These are phyloP conservation scores for Bombus superbus DNA, from an alignment of 1,140 invertebrate species.

Conservation along the genomic window DNA sequence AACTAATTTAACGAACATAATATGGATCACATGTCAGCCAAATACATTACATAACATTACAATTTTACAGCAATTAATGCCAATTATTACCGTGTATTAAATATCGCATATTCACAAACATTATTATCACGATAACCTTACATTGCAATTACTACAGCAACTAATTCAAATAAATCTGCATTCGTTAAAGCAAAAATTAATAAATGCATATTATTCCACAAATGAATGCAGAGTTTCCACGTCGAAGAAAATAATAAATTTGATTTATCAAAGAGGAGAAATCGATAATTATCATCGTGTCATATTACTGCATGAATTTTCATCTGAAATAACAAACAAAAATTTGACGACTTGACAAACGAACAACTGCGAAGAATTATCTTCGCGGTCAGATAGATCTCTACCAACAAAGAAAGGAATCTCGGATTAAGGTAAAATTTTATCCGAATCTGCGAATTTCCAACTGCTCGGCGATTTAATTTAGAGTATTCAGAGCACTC, in stretches of 20 bases:
- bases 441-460: background rate
- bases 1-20: background rate
- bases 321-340: background rate
- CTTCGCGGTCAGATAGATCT: too few species aligned
- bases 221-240: too few species aligned
- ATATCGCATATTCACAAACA: background rate
- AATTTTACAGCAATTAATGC: background rate
- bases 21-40: background rate
- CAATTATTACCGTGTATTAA: background rate
- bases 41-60: background rate
- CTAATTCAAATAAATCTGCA: background rate
- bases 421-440: background rate
- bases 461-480: conserved; percentile 28
- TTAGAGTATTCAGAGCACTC: conserved; percentile 36
- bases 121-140: background rate
- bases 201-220: too few species aligned
- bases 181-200: background rate
- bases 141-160: too few species aligned
- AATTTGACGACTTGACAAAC: background rate
- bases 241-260: too few species aligned
- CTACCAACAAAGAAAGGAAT: background rate
- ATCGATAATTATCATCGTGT: background rate
- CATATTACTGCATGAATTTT: background rate
- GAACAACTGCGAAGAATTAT: background rate
- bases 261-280: background rate